A percentile compares a stretch with the other conserved stretches of the same genome.
These are phyloP conservation scores for Chrysochloris asiatica DNA, from an alignment of 2,113 vertebrate species.

Conservation along the genomic window DNA sequence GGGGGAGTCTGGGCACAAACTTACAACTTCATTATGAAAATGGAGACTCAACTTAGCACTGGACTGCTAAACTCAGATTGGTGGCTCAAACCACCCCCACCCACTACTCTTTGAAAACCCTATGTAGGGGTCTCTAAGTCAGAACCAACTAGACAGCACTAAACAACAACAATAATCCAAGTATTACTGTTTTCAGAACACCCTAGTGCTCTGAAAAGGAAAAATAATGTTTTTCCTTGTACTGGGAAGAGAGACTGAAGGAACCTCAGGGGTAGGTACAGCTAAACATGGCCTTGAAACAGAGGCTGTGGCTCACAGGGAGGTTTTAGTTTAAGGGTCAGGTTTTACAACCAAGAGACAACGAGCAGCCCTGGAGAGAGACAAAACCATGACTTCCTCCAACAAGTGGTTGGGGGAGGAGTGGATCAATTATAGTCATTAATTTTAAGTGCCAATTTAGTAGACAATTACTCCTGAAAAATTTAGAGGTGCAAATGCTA, in stretches of 20 bases:
- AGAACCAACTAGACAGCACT: too few species aligned
- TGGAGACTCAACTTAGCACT: background rate
- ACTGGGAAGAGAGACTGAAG: background rate
- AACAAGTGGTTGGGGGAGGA: background rate
- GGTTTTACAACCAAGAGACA: background rate
- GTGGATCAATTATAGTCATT: conserved; percentile 30
- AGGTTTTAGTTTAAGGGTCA: background rate
- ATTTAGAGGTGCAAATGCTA: conserved; percentile 35
- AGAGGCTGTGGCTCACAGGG: background rate
- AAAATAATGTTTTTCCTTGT: background rate
- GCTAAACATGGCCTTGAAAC: background rate
- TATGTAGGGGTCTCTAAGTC: too few species aligned
- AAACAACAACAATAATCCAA: too few species aligned
- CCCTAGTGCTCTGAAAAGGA: background rate
- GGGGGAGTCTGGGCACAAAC: background rate
- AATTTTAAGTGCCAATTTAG: conserved; percentile 30
- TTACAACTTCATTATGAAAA: background rate
- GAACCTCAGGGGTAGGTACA: background rate
- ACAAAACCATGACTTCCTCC: background rate
- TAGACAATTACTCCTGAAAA: conserved; percentile 45
- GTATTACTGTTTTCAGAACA: background rate
- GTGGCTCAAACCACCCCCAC: too few species aligned
- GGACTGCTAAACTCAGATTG: too few species aligned
- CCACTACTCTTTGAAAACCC: too few species aligned
- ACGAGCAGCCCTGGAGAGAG: background rate